phyloP scores from a whole-genome alignment of 1,140 invertebrate species.

The Drosophila orena region DNA sequence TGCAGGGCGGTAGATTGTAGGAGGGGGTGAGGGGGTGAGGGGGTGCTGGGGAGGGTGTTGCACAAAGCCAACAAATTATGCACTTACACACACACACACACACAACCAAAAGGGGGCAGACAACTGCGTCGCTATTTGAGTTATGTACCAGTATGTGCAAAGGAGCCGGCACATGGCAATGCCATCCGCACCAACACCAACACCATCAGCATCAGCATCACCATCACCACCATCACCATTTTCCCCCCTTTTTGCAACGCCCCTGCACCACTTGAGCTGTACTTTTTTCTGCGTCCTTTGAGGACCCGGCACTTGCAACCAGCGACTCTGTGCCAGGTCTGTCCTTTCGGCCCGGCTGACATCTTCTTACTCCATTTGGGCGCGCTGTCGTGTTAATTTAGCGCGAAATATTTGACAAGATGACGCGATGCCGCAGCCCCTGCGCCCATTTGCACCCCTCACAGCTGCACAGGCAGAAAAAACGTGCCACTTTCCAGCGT shows the following conservation, averaged over 20 bases:
- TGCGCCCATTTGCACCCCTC: slow-evolving; percentile 14
- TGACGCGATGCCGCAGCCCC: slow-evolving; percentile 61
- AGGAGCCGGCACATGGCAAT: slow-evolving; percentile 31
- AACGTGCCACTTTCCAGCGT: background rate
- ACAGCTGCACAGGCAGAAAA: slow-evolving; percentile 2
- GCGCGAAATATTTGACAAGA: slow-evolving; percentile 82
- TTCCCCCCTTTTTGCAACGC: background rate
- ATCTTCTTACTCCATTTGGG: slow-evolving; percentile 81
- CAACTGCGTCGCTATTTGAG: slow-evolving; percentile 61
- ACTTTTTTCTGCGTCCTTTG: slow-evolving; percentile 44
- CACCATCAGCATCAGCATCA: no score
- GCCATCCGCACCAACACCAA: background rate
- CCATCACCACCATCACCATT: no score
- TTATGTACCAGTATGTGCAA: slow-evolving; percentile 61
- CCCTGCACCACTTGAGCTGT: slow-evolving; percentile 59
- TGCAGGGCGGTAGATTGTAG: background rate
- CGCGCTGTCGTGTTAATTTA: slow-evolving; percentile 81
- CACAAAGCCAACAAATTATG: slow-evolving; percentile 82
- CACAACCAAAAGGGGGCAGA: slow-evolving; percentile 8
- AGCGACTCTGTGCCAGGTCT: slow-evolving; percentile 23
- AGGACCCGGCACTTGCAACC: slow-evolving; percentile 39
- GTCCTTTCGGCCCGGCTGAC: slow-evolving; percentile 53
- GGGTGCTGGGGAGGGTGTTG: slow-evolving; percentile 2
- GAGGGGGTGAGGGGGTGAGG: no score
- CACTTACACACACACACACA: slow-evolving; percentile 66